Evolutionary conservation across 2,113 vertebrate genomes (phyloP).

Genomic region (Sarotherodon lohbergeri): DNA sequence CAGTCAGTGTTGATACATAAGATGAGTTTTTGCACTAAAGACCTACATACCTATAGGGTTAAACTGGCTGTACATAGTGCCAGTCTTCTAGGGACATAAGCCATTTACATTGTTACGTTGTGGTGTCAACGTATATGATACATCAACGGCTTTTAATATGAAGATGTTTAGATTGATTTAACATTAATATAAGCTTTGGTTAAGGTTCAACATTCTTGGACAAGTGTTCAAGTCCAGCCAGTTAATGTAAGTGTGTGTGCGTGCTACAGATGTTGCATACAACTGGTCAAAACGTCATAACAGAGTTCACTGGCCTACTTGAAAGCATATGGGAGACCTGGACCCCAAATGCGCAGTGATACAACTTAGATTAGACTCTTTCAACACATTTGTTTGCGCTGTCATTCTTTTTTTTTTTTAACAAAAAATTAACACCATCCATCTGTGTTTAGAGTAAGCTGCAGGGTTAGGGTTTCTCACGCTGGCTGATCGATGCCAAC

Average conservation of each 20-base stretch:
- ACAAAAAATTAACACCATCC: background rate
- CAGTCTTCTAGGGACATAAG: background rate
- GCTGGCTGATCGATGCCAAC: background rate
- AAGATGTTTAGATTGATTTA: background rate
- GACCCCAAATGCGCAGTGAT: background rate
- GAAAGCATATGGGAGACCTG: background rate
- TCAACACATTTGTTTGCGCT: background rate
- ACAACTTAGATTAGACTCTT: background rate
- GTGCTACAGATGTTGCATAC: background rate
- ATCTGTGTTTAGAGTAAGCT: background rate
- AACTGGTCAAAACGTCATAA: background rate
- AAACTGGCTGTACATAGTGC: background rate
- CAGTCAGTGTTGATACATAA: background rate
- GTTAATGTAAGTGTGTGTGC: background rate
- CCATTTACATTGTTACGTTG: background rate
- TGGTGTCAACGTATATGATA: background rate
- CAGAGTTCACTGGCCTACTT: background rate
- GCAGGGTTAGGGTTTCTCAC: background rate
- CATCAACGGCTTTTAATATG: background rate
- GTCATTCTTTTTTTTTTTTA: background rate
- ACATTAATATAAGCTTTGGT: accelerated
- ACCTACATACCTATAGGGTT: background rate
- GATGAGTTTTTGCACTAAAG: background rate
- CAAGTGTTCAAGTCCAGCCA: background rate
- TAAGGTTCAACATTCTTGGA: background rate